phyloP scores from a whole-genome alignment of 2,888 invertebrate species.

The Neoascia interrupta region DNA sequence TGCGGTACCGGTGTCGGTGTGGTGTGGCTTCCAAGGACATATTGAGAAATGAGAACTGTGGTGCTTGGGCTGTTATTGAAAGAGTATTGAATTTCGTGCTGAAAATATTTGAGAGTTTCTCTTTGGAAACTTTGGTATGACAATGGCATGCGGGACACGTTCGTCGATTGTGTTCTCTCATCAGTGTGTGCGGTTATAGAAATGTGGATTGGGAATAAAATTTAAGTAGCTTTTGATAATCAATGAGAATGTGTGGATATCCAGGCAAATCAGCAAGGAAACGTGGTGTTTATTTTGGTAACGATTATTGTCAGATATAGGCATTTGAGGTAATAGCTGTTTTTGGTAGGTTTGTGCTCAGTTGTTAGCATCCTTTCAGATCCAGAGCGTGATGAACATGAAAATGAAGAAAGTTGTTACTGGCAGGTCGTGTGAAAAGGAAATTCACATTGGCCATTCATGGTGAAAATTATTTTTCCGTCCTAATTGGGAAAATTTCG shows the following conservation, averaged over 20 bases:
- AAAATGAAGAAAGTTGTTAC: background rate
- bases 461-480: conserved; percentile 12
- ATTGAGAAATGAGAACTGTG: too few species aligned
- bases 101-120: background rate
- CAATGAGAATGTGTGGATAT: conserved; percentile 17
- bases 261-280: conserved; percentile 19
- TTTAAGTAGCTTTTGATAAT: conserved; percentile 27
- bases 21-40: conserved; percentile 1
- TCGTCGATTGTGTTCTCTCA: conserved; percentile 24
- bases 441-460: conserved; percentile 13
- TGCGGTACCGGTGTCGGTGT: too few species aligned
- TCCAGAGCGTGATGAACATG: background rate
- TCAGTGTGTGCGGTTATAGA: too few species aligned
- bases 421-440: background rate
- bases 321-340: conserved; percentile 23
- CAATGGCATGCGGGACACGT: conserved; percentile 32
- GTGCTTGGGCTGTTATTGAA: background rate
- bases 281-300: background rate
- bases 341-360: too few species aligned
- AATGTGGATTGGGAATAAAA: conserved; percentile 2
- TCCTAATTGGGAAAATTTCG: conserved; percentile 20
- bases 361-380: too few species aligned
- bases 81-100: background rate
- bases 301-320: conserved; percentile 25
- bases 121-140: too few species aligned